Conservation (phyloP, 2,113 vertebrate genomes). For the Trochalopteron elliotii region DNA sequence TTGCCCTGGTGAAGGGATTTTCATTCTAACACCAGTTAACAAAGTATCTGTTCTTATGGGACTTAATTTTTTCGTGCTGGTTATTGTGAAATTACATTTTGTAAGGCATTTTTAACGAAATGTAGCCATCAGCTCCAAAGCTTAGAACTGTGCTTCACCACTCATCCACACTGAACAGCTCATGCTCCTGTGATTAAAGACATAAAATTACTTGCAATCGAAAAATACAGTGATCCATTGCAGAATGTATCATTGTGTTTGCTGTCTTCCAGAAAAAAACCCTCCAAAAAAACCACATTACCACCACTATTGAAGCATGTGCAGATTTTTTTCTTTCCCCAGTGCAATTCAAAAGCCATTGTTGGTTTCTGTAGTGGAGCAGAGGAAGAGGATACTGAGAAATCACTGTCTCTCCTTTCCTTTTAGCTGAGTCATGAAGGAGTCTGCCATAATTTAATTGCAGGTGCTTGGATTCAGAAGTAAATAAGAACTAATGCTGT, state of each 20-base stretch:
- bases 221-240: not conserved
- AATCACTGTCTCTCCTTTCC: not conserved
- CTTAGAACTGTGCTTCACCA: not conserved
- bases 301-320: not conserved
- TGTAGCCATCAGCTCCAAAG: not conserved
- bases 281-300: not conserved
- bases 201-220: not conserved
- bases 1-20: not conserved
- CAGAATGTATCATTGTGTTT: not conserved
- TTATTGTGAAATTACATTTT: not conserved
- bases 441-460: constrained; percentile 49
- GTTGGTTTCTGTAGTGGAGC: not conserved
- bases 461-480: constrained; percentile 36
- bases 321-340: not conserved
- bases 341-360: not conserved
- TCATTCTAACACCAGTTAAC: not conserved
- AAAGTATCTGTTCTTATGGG: not conserved
- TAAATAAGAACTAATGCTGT: not conserved
- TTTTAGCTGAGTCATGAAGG: constrained; percentile 57
- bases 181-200: not conserved
- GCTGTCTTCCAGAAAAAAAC: not conserved
- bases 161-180: not conserved
- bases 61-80: not conserved
- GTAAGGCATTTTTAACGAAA: not conserved
- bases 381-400: constrained; percentile 20